Percentiles rank a stretch among this genome's conserved stretches.
Evolutionary conservation across 2,113 vertebrate genomes (phyloP).

Genomic region (Emydura subglobosa): DNA sequence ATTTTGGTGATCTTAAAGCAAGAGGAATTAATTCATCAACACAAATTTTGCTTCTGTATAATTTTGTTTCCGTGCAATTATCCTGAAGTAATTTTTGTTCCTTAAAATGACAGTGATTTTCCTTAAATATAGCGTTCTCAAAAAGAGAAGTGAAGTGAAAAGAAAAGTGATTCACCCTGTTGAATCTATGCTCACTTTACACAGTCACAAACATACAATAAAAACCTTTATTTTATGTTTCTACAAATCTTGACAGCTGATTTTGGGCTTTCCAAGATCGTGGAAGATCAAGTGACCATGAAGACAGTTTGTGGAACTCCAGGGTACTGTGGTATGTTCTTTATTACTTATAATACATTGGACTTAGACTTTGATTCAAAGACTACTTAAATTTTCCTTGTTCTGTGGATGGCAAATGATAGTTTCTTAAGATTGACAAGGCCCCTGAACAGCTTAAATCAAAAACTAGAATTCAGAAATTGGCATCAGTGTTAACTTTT

Average conservation of each 20-base stretch:
- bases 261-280: slow-evolving; percentile 91
- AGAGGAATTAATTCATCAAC: neutral
- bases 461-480: neutral
- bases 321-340: slow-evolving; percentile 88
- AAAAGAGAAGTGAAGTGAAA: neutral
- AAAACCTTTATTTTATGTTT: slow-evolving; percentile 16
- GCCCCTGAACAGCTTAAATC: neutral
- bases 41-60: neutral
- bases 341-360: slow-evolving; percentile 1
- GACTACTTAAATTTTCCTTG: neutral
- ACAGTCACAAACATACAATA: neutral
- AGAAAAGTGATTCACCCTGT: neutral
- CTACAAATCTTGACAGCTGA: slow-evolving; percentile 80
- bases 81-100: neutral
- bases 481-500: neutral
- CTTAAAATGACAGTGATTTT: neutral
- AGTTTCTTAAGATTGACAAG: neutral
- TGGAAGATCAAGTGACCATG: slow-evolving; percentile 90
- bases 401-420: neutral
- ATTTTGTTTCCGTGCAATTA: neutral
- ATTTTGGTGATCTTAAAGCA: neutral
- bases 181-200: neutral
- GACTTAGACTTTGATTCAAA: neutral
- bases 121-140: neutral
- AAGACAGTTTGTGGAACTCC: slow-evolving; percentile 91